Conservation (phyloP, 1,140 invertebrate genomes). For the Pissodes strobi region DNA sequence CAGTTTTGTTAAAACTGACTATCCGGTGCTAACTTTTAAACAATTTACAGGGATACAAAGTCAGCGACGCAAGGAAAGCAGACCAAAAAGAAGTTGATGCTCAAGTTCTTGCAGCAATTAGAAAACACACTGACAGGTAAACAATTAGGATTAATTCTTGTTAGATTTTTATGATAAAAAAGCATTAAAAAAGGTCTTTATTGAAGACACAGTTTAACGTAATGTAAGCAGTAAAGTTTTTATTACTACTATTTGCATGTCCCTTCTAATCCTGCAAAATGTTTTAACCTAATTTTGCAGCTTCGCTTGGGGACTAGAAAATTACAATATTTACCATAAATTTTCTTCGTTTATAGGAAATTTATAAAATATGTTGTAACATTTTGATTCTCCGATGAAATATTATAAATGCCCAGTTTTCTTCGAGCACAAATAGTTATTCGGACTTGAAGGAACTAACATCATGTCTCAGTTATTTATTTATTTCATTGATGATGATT, state of each 20-base stretch:
- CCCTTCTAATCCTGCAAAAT: slow-evolving; percentile 19
- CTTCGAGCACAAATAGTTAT: no score
- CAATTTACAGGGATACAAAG: slow-evolving; percentile 75
- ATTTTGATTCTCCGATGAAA: no score
- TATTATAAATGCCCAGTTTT: no score
- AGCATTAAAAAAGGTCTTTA: no score
- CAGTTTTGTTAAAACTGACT: background rate
- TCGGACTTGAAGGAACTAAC: no score
- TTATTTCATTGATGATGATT: no score
- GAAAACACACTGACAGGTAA: slow-evolving; percentile 72
- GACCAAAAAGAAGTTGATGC: slow-evolving; percentile 92
- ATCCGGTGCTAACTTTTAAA: no score
- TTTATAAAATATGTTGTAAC: slow-evolving; percentile 19
- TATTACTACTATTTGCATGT: background rate
- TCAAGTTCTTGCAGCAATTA: slow-evolving; percentile 80
- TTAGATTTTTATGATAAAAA: no score
- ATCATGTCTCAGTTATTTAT: no score
- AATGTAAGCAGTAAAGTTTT: no score
- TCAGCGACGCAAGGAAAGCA: slow-evolving; percentile 84
- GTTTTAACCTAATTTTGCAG: background rate
- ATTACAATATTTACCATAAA: slow-evolving; percentile 15
- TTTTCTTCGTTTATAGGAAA: slow-evolving; percentile 8
- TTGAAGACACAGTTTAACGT: no score
- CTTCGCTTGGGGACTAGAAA: slow-evolving; percentile 20
- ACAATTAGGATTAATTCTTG: background rate